phyloP scores from a whole-genome alignment of 2,797 vertebrate species.

The Eupleurogrammus muticus region DNA sequence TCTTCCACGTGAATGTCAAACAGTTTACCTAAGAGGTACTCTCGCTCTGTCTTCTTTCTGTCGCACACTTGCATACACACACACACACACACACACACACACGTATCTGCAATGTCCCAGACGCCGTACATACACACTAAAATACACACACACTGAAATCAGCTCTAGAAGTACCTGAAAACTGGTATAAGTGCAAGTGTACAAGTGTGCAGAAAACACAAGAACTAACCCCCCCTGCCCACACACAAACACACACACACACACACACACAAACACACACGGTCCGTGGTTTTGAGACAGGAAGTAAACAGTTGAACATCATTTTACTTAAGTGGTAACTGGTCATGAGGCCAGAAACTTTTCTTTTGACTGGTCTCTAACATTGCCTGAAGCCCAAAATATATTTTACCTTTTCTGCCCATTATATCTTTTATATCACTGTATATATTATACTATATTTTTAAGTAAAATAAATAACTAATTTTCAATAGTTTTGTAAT shows the following conservation, averaged over 20 bases:
- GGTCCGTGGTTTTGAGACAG: slow-evolving; percentile 43
- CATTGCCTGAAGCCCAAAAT: background rate
- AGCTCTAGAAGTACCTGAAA: slow-evolving; percentile 27
- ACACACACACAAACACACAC: background rate
- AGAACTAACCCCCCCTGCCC: too few relatives aligned
- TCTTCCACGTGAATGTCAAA: slow-evolving; percentile 81
- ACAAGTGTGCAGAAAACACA: background rate
- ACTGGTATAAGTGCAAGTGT: background rate
- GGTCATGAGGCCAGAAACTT: slow-evolving; percentile 18
- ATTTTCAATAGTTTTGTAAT: background rate
- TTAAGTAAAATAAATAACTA: background rate
- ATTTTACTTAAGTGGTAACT: slow-evolving; percentile 43
- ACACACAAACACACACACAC: background rate
- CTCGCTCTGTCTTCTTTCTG: slow-evolving; percentile 65
- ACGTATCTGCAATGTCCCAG: background rate
- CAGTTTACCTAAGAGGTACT: slow-evolving; percentile 84
- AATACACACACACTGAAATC: slow-evolving; percentile 18
- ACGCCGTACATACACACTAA: slow-evolving; percentile 21
- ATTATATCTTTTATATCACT: background rate
- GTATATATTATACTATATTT: too few relatives aligned
- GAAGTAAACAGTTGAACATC: slow-evolving; percentile 55
- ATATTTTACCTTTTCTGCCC: background rate
- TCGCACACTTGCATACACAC: slow-evolving; percentile 26
- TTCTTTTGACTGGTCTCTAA: background rate
- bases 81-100: slow-evolving; percentile 10